Base-by-base conservation (phyloP, 2,797 vertebrate species). In the Lerista edwardsae region DNA sequence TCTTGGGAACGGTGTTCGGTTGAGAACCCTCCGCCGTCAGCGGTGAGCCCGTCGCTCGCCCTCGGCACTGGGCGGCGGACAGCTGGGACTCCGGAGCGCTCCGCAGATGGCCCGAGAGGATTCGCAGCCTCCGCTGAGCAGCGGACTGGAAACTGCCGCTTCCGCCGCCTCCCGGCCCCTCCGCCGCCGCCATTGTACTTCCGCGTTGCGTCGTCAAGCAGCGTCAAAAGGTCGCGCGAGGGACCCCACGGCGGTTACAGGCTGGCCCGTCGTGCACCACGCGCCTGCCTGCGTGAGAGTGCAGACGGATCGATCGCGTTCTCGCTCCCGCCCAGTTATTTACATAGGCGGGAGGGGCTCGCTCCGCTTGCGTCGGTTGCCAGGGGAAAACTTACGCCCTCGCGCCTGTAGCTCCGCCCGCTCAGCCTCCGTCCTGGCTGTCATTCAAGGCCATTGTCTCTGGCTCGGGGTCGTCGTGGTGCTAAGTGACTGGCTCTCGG, bases 41-140 rank as follows among this genome's bases (percentile, higher is more conserved):
- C 74, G 94, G 82, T 59, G 83, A 87, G 19, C 68, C 36, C 17
- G 64, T 25, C n/a, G 87, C 84, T 90, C 93, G 73, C 87, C 85
- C 82, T 89, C 85, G 87, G 75, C 84, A 86, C 55, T 34, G 84
- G 39, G 6, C 31, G 4, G 73, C 65, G 12, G 84, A 71, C 41
- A 82, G 74, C 23, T 47, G 44, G 6, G 41, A 79, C 81, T 84
- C 75, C 82, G 44, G 90, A 11, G 89, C 82, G 89, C 94, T 86
- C 76, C 93, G 95, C 80, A 96, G 86, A 91, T 97, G 96, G 59
- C 96, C 96, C 25, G 94, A 94, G 80, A 96, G 93, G 85, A 97
- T 91, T 79, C 94, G 89, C 84, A 97, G 92, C 91, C 96, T 89
- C 77, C 96, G 94, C 41, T 93, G 93, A 31, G 95, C 94, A 34